Conservation (phyloP, 2,113 vertebrate species). For the Atlantisia rogersi region DNA sequence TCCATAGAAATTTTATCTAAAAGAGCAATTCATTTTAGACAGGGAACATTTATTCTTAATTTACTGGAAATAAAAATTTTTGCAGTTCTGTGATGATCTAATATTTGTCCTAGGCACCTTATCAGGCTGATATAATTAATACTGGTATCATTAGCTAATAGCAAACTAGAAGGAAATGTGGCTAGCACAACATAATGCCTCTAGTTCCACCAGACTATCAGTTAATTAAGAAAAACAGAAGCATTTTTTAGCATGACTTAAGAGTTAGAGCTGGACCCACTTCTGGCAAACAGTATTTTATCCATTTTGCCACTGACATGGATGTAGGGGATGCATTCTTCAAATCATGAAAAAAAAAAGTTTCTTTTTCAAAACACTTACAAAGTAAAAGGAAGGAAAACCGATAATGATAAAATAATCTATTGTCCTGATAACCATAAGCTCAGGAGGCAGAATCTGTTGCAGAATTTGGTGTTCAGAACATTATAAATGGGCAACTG, state of each 20-base stretch:
- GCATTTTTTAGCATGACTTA: neutral
- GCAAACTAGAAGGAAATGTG: neutral
- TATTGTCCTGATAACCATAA: neutral
- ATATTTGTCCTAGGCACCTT: neutral
- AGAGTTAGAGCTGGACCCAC: neutral
- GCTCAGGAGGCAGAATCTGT: neutral
- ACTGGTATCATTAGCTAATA: neutral
- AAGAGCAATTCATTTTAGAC: neutral
- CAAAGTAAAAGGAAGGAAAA: neutral
- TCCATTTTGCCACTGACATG: neutral
- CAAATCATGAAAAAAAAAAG: neutral
- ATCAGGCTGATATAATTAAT: neutral
- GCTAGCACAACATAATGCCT: neutral
- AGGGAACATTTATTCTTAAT: neutral
- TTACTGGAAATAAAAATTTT: neutral
- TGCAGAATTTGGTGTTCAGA: neutral
- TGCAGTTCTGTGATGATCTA: neutral
- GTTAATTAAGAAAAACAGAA: neutral
- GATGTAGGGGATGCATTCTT: neutral
- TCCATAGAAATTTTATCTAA: neutral
- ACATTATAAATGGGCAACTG: neutral
- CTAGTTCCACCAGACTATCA: neutral
- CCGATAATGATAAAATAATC: neutral
- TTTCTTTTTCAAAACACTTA: neutral
- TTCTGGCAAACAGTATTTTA: accelerated